Conservation (phyloP, 1,140 invertebrate genomes). For the Tetramorium parvispinum region DNA sequence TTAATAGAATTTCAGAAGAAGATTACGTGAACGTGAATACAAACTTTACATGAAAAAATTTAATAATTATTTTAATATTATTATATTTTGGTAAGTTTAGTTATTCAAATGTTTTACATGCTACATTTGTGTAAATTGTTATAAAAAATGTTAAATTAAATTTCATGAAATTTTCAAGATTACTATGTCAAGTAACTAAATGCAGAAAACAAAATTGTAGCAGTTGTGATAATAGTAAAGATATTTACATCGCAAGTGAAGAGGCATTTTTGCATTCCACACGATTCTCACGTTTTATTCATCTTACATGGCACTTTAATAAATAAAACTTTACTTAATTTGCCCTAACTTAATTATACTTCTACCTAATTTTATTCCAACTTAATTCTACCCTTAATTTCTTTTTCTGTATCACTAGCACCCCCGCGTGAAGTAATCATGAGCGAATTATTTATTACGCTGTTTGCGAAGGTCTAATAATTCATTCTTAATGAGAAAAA, state of each 20-base stretch:
- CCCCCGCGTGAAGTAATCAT: neutral
- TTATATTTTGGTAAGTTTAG: neutral
- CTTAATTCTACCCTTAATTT: slow-evolving; percentile 8
- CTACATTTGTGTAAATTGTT: neutral
- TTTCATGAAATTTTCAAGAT: neutral
- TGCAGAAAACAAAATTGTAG: neutral
- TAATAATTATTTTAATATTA: neutral
- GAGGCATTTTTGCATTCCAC: neutral
- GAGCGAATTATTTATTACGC: slow-evolving; percentile 5
- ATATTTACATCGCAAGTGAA: neutral
- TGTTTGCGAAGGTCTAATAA: neutral
- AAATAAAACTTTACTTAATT: slow-evolving; percentile 28
- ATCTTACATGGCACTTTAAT: neutral
- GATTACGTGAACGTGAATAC: neutral
- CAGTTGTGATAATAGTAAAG: neutral
- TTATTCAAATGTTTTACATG: neutral
- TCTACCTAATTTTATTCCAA: neutral
- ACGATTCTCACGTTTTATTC: neutral
- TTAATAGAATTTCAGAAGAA: neutral
- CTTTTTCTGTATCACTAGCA: neutral
- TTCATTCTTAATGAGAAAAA: neutral
- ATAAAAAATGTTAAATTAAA: slow-evolving; percentile 14
- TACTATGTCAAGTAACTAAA: neutral
- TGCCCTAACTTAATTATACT: neutral
- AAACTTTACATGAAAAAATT: neutral